phyloP scores from a whole-genome alignment of 2,888 invertebrate species.

The Pristionchus fissidentatus region DNA sequence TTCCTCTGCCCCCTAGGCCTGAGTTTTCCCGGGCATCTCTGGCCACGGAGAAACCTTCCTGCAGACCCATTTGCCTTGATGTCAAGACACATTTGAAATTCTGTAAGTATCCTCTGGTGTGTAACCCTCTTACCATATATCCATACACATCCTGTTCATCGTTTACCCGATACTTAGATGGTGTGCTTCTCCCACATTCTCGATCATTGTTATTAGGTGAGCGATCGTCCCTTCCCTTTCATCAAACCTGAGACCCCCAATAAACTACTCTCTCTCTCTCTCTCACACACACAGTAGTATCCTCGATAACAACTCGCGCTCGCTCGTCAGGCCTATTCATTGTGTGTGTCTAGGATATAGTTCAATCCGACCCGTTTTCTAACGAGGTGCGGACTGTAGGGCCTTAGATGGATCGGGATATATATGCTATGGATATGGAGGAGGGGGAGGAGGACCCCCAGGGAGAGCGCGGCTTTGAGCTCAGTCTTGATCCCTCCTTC shows the following conservation, averaged over 20 bases:
- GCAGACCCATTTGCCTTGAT: too few species aligned
- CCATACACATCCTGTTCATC: background rate
- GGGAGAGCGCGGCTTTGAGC: background rate
- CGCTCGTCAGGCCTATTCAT: too few species aligned
- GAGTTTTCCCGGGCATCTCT: too few species aligned
- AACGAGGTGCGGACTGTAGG: background rate
- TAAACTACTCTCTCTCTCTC: background rate
- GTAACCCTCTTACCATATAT: background rate
- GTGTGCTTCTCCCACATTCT: background rate
- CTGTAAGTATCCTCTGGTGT: too few species aligned
- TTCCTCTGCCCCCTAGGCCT: too few species aligned
- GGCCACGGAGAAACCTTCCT: too few species aligned
- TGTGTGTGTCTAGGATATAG: background rate
- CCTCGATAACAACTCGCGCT: too few species aligned
- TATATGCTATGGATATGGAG: background rate
- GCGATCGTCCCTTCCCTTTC: background rate
- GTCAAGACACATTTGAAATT: too few species aligned
- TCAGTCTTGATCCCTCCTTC: background rate
- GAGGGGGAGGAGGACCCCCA: background rate
- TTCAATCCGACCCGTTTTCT: conserved; percentile 33
- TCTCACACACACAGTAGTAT: background rate
- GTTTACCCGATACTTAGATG: conserved; percentile 11
- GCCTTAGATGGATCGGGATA: conserved; percentile 33
- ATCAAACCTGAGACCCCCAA: conserved; percentile 42
- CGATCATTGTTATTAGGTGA: conserved; percentile 37